These are phyloP conservation scores for Sphyrna mokarran DNA, from an alignment of 2,113 vertebrate genomes.

Conservation along the genomic window DNA sequence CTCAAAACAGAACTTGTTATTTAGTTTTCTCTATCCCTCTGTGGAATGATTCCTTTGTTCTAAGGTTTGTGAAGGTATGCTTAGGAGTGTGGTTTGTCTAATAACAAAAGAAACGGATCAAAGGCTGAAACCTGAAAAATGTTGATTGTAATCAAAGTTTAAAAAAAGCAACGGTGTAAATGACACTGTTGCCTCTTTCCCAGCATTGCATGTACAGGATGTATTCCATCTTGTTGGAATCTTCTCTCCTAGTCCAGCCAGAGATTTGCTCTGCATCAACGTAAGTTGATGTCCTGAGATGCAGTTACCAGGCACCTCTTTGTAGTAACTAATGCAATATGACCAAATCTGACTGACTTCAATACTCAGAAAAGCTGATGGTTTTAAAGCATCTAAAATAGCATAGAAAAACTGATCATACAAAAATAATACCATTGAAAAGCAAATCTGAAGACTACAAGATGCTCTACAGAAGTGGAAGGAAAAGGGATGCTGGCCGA, in stretches of 20 bases:
- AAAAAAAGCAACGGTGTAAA: neutral
- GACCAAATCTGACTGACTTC: neutral
- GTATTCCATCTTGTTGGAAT: neutral
- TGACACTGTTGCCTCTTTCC: neutral
- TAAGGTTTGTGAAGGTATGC: neutral
- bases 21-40: neutral
- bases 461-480: neutral
- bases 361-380: neutral
- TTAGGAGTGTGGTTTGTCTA: neutral
- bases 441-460: neutral
- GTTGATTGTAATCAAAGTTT: neutral
- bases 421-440: neutral
- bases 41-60: neutral
- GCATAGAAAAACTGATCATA: neutral
- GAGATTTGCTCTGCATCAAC: neutral
- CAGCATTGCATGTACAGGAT: neutral
- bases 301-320: neutral
- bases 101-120: neutral
- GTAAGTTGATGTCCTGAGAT: neutral
- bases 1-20: neutral
- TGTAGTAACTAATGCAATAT: neutral
- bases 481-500: neutral
- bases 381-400: neutral
- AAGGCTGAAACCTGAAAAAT: neutral
- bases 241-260: neutral